Evolutionary conservation across 2,113 vertebrate genomes (phyloP).

Genomic region (Bubalus kerabau): DNA sequence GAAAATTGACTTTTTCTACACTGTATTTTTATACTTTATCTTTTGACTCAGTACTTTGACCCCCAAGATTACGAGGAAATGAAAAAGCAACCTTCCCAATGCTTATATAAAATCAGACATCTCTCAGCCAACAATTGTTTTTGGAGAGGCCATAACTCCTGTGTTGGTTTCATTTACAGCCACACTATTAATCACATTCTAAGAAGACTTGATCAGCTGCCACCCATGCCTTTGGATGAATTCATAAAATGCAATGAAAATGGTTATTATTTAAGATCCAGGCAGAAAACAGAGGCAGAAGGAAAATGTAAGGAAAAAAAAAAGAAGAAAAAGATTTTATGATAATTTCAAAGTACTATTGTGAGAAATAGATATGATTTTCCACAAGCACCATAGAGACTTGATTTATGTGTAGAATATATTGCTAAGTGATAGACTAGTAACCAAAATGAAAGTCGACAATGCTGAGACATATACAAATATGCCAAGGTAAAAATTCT

Average conservation of each 20-base stretch:
- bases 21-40: background rate
- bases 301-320: background rate
- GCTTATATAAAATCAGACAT: background rate
- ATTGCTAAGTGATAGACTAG: background rate
- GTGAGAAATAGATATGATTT: conserved; percentile 6
- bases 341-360: conserved; percentile 4
- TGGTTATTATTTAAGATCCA: background rate
- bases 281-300: background rate
- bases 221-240: background rate
- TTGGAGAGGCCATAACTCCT: background rate
- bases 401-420: background rate
- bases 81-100: background rate
- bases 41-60: background rate
- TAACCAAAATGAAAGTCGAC: background rate
- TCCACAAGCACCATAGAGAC: background rate
- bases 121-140: background rate
- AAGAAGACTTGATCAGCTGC: background rate
- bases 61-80: background rate
- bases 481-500: background rate
- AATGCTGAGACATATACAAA: background rate
- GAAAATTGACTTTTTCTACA: background rate
- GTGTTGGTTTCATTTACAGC: background rate
- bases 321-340: background rate
- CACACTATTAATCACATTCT: background rate
- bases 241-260: background rate